Conservation (phyloP, 2,888 invertebrate species). For the Trichacis sp. region DNA sequence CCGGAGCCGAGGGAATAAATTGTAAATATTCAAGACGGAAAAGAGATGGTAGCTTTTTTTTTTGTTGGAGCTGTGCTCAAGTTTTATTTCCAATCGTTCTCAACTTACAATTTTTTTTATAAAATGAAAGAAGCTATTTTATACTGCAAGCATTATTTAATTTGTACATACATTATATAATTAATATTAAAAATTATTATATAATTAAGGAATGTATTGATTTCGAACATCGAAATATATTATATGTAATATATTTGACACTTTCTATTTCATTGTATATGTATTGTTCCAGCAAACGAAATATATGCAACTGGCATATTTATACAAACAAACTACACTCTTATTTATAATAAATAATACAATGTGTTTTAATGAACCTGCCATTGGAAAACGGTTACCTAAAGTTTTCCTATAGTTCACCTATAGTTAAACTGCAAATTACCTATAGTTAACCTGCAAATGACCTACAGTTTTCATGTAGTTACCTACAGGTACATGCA, state of each 20-base stretch:
- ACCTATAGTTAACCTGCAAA: too few relatives aligned
- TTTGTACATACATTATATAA: slow-evolving; percentile 29
- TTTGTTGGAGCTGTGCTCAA: background rate
- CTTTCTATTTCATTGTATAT: slow-evolving; percentile 13
- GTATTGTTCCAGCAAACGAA: slow-evolving; percentile 5
- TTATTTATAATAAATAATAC: too few relatives aligned
- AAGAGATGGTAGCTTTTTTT: background rate
- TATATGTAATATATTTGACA: slow-evolving; percentile 22
- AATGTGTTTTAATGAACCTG: slow-evolving; percentile 28
- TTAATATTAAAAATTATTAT: slow-evolving; percentile 22
- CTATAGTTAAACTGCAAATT: too few relatives aligned
- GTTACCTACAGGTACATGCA: too few relatives aligned
- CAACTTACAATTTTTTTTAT: slow-evolving; percentile 13
- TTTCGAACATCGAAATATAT: too few relatives aligned
- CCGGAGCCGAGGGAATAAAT: background rate
- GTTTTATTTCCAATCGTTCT: background rate
- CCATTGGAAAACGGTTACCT: too few relatives aligned
- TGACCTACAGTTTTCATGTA: too few relatives aligned
- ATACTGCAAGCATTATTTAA: slow-evolving; percentile 17
- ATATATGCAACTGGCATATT: slow-evolving; percentile 48
- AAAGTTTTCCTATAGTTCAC: too few relatives aligned
- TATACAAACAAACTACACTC: slow-evolving; percentile 40
- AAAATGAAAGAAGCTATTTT: slow-evolving; percentile 14
- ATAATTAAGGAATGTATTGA: too few relatives aligned
- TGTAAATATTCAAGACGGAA: background rate